These are phyloP conservation scores for Gadopsis marmoratus DNA, from an alignment of 2,797 vertebrate genomes.

Conservation along the genomic window DNA sequence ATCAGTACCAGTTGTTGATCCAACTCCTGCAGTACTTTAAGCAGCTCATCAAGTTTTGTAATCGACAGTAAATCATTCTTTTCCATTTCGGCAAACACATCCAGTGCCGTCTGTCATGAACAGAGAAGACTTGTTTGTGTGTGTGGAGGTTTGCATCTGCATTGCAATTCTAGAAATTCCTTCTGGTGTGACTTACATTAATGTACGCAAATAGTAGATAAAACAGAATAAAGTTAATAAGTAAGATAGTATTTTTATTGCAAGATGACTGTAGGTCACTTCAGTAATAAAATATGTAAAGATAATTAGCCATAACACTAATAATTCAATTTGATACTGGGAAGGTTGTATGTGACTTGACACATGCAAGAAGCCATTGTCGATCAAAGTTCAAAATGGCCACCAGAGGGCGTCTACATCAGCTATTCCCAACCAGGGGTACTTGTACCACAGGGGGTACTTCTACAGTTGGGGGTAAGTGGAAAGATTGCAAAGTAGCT, in stretches of 20 bases:
- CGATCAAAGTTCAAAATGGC: neutral
- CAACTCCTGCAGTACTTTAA: neutral
- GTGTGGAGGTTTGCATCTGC: neutral
- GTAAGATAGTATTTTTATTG: neutral
- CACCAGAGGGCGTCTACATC: neutral
- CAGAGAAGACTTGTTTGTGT: neutral
- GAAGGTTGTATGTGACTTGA: neutral
- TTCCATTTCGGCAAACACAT: conserved; percentile 84
- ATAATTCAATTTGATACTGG: neutral
- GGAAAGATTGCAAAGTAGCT: too few species aligned
- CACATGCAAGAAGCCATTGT: neutral
- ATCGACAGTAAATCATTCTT: conserved; percentile 67
- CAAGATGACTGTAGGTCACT: neutral
- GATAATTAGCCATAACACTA: neutral
- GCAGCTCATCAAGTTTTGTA: conserved; percentile 59
- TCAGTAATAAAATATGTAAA: neutral
- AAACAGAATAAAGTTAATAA: neutral
- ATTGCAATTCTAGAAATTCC: neutral
- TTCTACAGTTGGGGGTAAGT: too few species aligned
- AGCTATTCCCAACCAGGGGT: neutral
- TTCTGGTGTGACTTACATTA: neutral
- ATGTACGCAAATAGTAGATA: neutral
- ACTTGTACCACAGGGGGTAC: too few species aligned
- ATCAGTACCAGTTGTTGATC: conserved; percentile 59
- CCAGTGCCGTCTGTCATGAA: conserved; percentile 76